A percentile compares a stretch with the other conserved stretches of the same genome.
Conservation (phyloP, 2,113 vertebrate species). For the Beaufortia kweichowensis region DNA sequence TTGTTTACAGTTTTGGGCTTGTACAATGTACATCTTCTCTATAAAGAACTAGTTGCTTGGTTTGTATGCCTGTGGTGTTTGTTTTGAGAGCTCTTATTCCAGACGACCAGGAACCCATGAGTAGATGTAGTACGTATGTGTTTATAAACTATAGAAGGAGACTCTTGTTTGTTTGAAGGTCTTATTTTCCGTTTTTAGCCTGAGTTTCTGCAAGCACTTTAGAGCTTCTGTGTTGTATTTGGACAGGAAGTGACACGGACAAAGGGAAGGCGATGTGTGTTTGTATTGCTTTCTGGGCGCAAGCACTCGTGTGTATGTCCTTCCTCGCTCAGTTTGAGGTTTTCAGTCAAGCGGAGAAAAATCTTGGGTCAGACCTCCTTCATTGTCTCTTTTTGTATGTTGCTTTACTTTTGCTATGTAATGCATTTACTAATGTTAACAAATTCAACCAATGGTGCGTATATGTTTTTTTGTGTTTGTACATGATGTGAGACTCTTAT, state of each 20-base stretch:
- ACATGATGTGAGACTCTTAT: neutral
- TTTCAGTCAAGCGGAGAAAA: neutral
- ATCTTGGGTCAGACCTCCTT: neutral
- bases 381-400: neutral
- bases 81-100: neutral
- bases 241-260: constrained; percentile 23
- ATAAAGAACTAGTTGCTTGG: neutral
- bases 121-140: constrained; percentile 14
- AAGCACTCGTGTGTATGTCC: neutral
- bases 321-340: neutral
- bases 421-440: too few species aligned
- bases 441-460: too few species aligned
- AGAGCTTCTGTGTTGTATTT: constrained; percentile 24
- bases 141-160: constrained; percentile 5
- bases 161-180: neutral
- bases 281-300: neutral
- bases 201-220: constrained; percentile 6
- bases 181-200: neutral
- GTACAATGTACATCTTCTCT: neutral
- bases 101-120: neutral
- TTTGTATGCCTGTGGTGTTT: neutral
- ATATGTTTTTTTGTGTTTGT: neutral
- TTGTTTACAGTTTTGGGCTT: neutral
- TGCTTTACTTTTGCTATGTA: too few species aligned
- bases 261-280: constrained; percentile 9